Conservation (phyloP, 2,888 invertebrate genomes). For the Entomobrya proxima region DNA sequence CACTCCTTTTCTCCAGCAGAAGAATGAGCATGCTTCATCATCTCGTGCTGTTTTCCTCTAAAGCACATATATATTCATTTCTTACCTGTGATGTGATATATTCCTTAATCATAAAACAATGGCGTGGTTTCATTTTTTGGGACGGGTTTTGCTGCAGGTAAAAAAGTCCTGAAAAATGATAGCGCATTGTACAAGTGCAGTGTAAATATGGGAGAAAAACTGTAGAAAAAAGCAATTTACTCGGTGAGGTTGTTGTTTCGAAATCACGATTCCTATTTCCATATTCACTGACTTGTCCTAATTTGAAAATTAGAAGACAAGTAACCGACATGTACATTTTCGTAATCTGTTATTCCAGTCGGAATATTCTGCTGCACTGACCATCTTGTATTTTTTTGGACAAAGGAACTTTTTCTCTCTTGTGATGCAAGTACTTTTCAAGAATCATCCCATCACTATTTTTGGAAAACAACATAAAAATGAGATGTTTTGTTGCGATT, state of each 20-base stretch:
- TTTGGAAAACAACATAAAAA: too few species aligned
- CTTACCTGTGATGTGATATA: conserved; percentile 34
- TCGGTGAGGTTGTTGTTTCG: background rate
- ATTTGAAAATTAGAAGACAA: conserved; percentile 55
- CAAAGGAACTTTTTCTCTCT: too few species aligned
- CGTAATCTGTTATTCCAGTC: background rate
- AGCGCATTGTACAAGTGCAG: background rate
- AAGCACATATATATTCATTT: too few species aligned
- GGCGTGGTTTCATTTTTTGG: background rate
- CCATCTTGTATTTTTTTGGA: too few species aligned
- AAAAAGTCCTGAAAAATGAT: background rate
- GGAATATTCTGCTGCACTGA: too few species aligned
- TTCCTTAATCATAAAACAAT: conserved; percentile 35
- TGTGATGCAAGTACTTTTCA: too few species aligned
- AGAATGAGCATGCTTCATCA: conserved; percentile 15
- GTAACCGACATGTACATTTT: conserved; percentile 35
- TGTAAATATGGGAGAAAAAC: background rate
- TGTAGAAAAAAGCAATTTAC: conserved; percentile 27
- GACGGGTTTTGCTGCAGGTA: background rate
- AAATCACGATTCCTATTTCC: conserved; percentile 53
- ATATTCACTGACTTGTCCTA: conserved; percentile 42
- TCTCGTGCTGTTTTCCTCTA: background rate
- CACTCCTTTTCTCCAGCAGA: background rate
- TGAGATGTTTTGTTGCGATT: too few species aligned
- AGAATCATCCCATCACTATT: too few species aligned